Evolutionary conservation across 2,113 vertebrate species (phyloP), one percentile per base, ranked within the genome.

Genomic region (Ascaphus truei): DNA sequence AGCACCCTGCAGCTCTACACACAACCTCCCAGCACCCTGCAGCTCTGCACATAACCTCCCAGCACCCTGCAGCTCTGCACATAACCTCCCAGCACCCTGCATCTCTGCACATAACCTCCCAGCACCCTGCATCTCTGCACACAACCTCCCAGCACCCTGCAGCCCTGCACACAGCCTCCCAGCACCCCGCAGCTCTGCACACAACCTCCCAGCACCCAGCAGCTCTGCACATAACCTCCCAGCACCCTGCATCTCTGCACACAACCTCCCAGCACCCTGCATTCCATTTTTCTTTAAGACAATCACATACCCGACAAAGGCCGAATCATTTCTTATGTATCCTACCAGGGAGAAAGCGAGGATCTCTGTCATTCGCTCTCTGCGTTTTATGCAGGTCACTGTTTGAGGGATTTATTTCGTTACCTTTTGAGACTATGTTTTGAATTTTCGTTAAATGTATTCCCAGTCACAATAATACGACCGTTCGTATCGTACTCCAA

Each of bases 391-490:
- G n/a, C n/a, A n/a, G n/a, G n/a, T n/a, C n/a, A n/a, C n/a, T n/a
- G n/a, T n/a, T n/a, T n/a, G n/a, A n/a, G n/a, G n/a, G n/a, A n/a
- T n/a, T n/a, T n/a, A n/a, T n/a, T n/a, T n/a, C n/a, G n/a, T n/a
- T n/a, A n/a, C n/a, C n/a, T n/a, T n/a, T 51, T 11, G 4, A 1
- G 20, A 9, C 9, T 1, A 1, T 48, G 1, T 22, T 8, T 18
- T 6, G 2, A 47, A 5, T 45, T 45, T 18, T 45, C 16, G 4
- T 45, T 16, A 45, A 45, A 45, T 26, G 29, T 37, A 22, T 41
- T 20, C 50, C 26, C 62, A 27, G 51, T 55, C 48, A 22, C 25
- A 41, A 65, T 55, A 31, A 31, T 55, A 20, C 55, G 63, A 66
- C 63, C 27, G 48, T 34, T 52, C 47, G 20, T 53, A 33, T 64